Evolutionary conservation across 2,888 invertebrate genomes (phyloP).

Genomic region (Drosophila fulvimacula): DNA sequence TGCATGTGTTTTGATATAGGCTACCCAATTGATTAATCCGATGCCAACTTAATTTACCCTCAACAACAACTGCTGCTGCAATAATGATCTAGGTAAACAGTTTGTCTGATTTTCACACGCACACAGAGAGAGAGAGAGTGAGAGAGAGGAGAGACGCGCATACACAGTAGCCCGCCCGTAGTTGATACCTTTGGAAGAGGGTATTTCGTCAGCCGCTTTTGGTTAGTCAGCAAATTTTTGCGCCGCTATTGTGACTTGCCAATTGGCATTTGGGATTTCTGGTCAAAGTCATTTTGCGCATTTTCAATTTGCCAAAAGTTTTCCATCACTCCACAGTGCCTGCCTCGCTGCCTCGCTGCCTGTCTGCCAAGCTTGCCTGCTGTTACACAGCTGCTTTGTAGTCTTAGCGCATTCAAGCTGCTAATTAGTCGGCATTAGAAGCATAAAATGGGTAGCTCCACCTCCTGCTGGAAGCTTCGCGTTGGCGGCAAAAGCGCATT

Average conservation of each 20-base stretch:
- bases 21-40: slow-evolving; percentile 52
- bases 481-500: slow-evolving; percentile 65
- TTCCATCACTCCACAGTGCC: slow-evolving; percentile 51
- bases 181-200: slow-evolving; percentile 48
- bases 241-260: slow-evolving; percentile 69
- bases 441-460: slow-evolving; percentile 45
- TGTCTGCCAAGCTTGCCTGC: slow-evolving; percentile 41
- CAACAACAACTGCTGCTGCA: slow-evolving; percentile 31
- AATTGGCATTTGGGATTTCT: slow-evolving; percentile 77
- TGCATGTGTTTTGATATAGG: slow-evolving; percentile 61
- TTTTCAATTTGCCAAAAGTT: slow-evolving; percentile 77
- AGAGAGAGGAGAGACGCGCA: too few species aligned
- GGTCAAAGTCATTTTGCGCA: slow-evolving; percentile 79
- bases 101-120: slow-evolving; percentile 55
- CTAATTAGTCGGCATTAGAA: slow-evolving; percentile 77
- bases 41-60: slow-evolving; percentile 56
- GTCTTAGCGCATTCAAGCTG: slow-evolving; percentile 80
- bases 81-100: slow-evolving; percentile 62
- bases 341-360: slow-evolving; percentile 13
- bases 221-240: slow-evolving; percentile 57
- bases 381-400: slow-evolving; percentile 68
- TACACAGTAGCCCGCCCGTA: slow-evolving; percentile 16
- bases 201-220: slow-evolving; percentile 51
- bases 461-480: not conserved
- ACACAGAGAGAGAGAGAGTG: not conserved